Evolutionary conservation across 1,140 invertebrate genomes (phyloP), one percentile per base, ranked within the genome.

Genomic region (Brachionus koreanus): DNA sequence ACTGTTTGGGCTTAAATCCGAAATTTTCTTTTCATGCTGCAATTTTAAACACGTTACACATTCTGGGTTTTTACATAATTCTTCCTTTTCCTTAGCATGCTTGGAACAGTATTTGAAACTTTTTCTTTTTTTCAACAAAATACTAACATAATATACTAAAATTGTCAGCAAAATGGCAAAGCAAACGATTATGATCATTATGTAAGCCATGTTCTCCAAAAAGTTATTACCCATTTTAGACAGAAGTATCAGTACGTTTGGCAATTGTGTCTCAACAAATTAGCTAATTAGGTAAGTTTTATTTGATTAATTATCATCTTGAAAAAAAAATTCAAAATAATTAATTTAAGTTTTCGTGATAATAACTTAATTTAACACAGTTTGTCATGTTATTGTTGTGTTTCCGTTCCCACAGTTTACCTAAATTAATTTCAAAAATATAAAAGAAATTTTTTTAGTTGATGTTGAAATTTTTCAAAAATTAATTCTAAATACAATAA

Each of bases 161-260:
- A 74, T 46, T 46, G 69, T 74, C 3, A 74, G 7, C 19, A 74
- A 46, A 12, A 74, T 74, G 3, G 39, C 42, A 39, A 74, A 74
- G 13, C 69, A 74, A 29, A 74, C 69, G 6, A 74, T 46, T 46
- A 74, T 74, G 4, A 74, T 74, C 69, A 74, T 74, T 74, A 74
- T 74, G 19, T 74, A 74, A 35, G 69, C 69, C 69, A 74, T 46
- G 43, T 43, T 74, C 19, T 74, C 69, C 25, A 39, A 16, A 37
- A 69, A 43, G 39, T 37, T 9, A 39, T 69, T 16, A 39, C 16
- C 49, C 49, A 57, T 57, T 23, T 57, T 49, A 10, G 13, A 12
- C 43, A 49, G 13, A n/a, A 49, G 13, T 49, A 49, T 49, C 43
- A 49, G 43, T 49, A 49, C 43, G 13, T 49, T 49, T 5, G 49